phyloP scores from a whole-genome alignment of 2,797 vertebrate genomes.

The Microctenopoma lineatum region DNA sequence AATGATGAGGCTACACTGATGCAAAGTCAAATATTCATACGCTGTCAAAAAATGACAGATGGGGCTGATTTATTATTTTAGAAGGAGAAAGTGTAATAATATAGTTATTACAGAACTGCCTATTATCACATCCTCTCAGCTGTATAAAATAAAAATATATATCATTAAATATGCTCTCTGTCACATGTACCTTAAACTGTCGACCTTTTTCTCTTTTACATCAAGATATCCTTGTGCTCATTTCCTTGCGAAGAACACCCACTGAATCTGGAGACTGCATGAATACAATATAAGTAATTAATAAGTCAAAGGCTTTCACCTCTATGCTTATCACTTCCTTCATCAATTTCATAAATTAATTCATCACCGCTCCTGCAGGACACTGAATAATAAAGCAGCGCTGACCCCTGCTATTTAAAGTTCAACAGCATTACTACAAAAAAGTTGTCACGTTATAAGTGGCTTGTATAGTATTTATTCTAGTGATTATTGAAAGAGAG shows the following conservation, averaged over 20 bases:
- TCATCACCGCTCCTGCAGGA: conserved; percentile 32
- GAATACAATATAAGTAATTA: conserved; percentile 51
- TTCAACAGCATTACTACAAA: conserved; percentile 37
- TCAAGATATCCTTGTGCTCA: conserved; percentile 43
- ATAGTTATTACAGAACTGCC: conserved; percentile 6
- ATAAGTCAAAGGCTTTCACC: conserved; percentile 53
- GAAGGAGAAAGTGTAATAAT: conserved; percentile 2
- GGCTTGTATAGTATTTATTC: conserved; percentile 27
- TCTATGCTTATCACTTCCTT: conserved; percentile 51
- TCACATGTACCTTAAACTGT: conserved; percentile 6
- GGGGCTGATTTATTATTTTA: conserved; percentile 7
- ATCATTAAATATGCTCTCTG: not conserved
- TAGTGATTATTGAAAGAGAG: not conserved
- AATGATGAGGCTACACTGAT: conserved; percentile 33
- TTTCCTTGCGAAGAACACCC: conserved; percentile 33
- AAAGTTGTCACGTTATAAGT: conserved; percentile 26
- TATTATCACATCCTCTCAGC: not conserved
- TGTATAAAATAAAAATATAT: too few species aligned
- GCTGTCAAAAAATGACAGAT: conserved; percentile 32
- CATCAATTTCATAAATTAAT: conserved; percentile 47
- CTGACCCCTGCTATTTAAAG: conserved; percentile 46
- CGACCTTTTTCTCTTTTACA: conserved; percentile 1
- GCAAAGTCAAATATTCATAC: conserved; percentile 37
- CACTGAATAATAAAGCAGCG: conserved; percentile 28
- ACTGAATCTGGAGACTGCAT: conserved; percentile 32